phyloP scores from a whole-genome alignment of 2,888 invertebrate genomes.

The Hecatera dysodea region DNA sequence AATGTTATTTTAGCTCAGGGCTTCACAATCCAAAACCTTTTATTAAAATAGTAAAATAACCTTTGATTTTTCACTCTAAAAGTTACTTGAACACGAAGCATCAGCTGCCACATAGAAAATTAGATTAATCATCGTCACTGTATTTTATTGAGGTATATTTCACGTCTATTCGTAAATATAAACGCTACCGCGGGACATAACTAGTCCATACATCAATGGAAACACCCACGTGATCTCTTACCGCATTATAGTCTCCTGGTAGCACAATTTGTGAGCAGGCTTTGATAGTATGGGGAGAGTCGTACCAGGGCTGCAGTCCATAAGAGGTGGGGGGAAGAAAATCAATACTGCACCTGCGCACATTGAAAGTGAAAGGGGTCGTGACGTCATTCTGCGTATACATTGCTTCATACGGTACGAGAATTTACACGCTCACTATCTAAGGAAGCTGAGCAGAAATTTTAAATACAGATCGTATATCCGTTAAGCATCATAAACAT shows the following conservation, averaged over 20 bases:
- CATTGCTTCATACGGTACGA: conserved; percentile 34
- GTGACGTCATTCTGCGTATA: conserved; percentile 15
- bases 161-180: background rate
- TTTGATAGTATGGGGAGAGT: background rate
- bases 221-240: conserved; percentile 20
- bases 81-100: too few species aligned
- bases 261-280: background rate
- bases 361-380: conserved; percentile 39
- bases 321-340: conserved; percentile 18
- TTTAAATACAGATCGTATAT: background rate
- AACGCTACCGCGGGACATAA: background rate
- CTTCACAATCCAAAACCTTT: too few species aligned
- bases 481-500: too few species aligned
- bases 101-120: background rate
- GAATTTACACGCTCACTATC: conserved; percentile 1
- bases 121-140: background rate
- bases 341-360: conserved; percentile 39
- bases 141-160: background rate
- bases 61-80: too few species aligned
- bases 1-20: too few species aligned
- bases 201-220: conserved; percentile 35
- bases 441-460: background rate
- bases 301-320: background rate
- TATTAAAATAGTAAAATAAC: too few species aligned
- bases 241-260: conserved; percentile 7